Conservation (phyloP, 2,888 invertebrate genomes). For the Drepanosiphum platanoidis region DNA sequence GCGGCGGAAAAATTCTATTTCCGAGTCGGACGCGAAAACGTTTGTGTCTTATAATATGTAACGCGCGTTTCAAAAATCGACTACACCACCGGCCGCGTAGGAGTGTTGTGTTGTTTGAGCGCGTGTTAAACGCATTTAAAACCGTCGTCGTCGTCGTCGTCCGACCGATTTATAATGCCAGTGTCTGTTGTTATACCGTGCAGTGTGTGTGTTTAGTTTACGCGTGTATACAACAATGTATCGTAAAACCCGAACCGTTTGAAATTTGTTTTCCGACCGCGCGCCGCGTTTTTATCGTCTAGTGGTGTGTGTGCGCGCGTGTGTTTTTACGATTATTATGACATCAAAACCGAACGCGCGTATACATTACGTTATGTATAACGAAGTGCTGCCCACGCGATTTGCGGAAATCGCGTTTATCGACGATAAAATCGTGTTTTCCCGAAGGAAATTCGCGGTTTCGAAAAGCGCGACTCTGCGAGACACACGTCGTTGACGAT, state of each 20-base stretch:
- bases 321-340: background rate
- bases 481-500: background rate
- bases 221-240: too few species aligned
- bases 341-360: background rate
- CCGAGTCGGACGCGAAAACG: background rate
- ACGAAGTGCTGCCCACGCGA: background rate
- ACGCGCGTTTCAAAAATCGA: background rate
- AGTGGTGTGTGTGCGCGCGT: background rate
- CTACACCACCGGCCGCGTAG: too few species aligned
- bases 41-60: too few species aligned
- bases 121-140: background rate
- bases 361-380: too few species aligned
- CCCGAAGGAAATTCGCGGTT: background rate
- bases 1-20: conserved; percentile 7
- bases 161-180: background rate
- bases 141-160: background rate
- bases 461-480: too few species aligned
- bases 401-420: background rate
- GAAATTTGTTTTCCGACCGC: background rate
- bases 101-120: background rate
- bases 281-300: background rate
- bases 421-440: too few species aligned
- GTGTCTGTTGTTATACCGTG: background rate
- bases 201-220: background rate
- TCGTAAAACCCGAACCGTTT: background rate